Evolutionary conservation across 23 tunicate species (phyloP).

Genomic region (Phallusia fumigata): DNA sequence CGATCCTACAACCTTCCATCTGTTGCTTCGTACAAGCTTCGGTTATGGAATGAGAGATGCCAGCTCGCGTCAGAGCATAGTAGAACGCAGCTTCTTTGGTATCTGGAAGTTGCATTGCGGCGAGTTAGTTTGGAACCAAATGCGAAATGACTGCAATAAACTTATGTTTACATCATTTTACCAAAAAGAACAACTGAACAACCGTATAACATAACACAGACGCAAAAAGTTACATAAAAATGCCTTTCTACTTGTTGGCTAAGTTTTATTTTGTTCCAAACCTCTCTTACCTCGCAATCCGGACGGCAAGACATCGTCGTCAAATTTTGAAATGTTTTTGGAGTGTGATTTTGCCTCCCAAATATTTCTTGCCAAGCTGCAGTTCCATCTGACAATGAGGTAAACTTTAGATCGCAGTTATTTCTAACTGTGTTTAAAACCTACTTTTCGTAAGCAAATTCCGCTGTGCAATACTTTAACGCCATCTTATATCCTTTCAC

Average conservation of each 20-base stretch:
- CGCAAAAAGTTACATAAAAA: neutral
- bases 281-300: neutral
- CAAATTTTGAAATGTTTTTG: neutral
- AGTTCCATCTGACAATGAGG: neutral
- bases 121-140: no score
- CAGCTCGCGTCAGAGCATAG: conserved; percentile 33
- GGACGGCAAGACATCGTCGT: neutral
- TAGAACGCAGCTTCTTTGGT: conserved; percentile 34
- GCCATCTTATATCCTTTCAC: neutral
- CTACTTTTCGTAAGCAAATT: neutral
- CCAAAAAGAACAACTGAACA: neutral
- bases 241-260: no score
- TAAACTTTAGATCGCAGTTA: neutral
- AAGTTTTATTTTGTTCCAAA: neutral
- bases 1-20: neutral
- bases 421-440: no score
- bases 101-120: no score
- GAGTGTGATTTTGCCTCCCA: neutral
- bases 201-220: neutral
- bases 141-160: no score
- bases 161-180: no score
- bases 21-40: conserved; percentile 11
- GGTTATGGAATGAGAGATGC: conserved; percentile 30
- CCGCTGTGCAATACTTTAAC: neutral
- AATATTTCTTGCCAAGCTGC: conserved; percentile 1